These are phyloP conservation scores for Mercenaria mercenaria DNA, from an alignment of 1,140 invertebrate species.

Conservation along the genomic window DNA sequence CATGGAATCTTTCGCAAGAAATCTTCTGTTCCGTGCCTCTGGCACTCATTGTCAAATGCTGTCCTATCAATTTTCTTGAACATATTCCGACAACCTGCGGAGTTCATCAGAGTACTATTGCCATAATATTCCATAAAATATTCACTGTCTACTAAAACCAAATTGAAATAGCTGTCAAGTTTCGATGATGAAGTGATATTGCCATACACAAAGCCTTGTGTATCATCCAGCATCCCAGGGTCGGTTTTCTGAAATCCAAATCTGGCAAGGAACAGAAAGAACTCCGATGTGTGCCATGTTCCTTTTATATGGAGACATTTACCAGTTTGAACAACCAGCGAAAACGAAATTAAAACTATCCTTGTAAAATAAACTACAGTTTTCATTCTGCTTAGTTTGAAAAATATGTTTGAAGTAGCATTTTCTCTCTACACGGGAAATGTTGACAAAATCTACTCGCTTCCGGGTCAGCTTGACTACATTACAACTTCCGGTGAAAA, in stretches of 20 bases:
- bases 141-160: constrained; percentile 94
- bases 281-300: constrained; percentile 87
- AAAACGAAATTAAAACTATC: not conserved
- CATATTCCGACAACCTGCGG: constrained; percentile 92
- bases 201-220: constrained; percentile 97
- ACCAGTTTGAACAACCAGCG: not conserved
- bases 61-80: constrained; percentile 93
- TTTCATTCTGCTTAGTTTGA: not conserved
- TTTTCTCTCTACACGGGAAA: not conserved
- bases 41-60: constrained; percentile 94
- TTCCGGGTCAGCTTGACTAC: constrained; percentile 55
- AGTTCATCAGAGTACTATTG: constrained; percentile 89
- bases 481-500: constrained; percentile 16
- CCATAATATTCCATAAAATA: constrained; percentile 96
- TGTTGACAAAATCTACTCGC: not conserved
- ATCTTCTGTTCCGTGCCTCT: constrained; percentile 91
- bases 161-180: constrained; percentile 90
- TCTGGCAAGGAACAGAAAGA: constrained; percentile 97
- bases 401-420: not conserved
- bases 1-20: constrained; percentile 96
- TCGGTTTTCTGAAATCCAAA: constrained; percentile 99
- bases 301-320: constrained; percentile 80
- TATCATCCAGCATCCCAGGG: constrained; percentile 91
- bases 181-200: constrained; percentile 92
- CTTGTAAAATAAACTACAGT: not conserved